phyloP scores from a whole-genome alignment of 2,113 vertebrate genomes.

The Rafetus swinhoei region DNA sequence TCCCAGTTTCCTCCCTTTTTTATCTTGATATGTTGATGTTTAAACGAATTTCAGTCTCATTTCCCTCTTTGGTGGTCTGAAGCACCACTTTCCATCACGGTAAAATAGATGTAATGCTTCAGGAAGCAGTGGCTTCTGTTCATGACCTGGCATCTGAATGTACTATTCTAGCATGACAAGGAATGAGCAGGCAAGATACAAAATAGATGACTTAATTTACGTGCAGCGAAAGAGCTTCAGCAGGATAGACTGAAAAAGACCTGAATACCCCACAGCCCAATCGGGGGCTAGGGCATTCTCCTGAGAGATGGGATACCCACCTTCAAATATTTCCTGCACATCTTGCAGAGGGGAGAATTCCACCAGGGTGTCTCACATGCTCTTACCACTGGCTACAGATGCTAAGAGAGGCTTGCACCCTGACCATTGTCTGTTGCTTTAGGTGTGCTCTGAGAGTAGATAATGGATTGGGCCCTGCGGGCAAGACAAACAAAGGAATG shows the following conservation, averaged over 20 bases:
- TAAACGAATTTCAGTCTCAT: background rate
- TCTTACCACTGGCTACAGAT: background rate
- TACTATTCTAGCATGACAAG: background rate
- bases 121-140: background rate
- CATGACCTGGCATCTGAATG: background rate
- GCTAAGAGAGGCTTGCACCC: background rate
- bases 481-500: background rate
- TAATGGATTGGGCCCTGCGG: background rate
- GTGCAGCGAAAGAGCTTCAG: background rate
- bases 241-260: background rate
- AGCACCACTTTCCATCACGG: background rate
- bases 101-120: background rate
- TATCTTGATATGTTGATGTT: background rate
- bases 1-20: background rate
- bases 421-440: background rate
- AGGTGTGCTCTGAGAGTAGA: background rate
- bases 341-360: background rate
- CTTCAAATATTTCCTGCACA: background rate
- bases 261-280: background rate
- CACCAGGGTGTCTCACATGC: background rate
- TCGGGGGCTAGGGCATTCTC: background rate
- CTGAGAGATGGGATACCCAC: background rate
- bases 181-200: rapidly evolving
- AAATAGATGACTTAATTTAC: background rate
- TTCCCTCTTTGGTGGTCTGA: background rate